These are phyloP conservation scores for Candoia aspera DNA, from an alignment of 2,113 vertebrate genomes.

Conservation along the genomic window DNA sequence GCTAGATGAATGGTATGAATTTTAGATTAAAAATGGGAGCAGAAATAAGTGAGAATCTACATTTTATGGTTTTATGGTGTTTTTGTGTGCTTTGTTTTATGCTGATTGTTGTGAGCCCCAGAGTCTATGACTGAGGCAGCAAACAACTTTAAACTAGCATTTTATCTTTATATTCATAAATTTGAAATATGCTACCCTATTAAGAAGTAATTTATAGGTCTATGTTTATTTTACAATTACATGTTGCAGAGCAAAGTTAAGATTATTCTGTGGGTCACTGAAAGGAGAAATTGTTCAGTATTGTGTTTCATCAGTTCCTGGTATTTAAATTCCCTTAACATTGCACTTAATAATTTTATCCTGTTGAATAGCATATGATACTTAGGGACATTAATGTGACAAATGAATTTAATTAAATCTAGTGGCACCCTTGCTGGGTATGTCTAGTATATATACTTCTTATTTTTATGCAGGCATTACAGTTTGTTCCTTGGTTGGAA, in stretches of 20 bases:
- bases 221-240: not conserved
- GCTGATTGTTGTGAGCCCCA: not conserved
- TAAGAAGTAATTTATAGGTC: not conserved
- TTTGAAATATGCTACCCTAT: not conserved
- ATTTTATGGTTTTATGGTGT: not conserved
- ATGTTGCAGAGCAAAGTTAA: not conserved
- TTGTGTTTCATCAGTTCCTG: not conserved
- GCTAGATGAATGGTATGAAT: not conserved
- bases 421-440: not conserved
- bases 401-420: constrained; percentile 27
- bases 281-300: not conserved
- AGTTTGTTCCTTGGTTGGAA: not conserved
- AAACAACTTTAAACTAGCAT: not conserved
- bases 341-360: not conserved
- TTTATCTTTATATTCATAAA: not conserved
- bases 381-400: not conserved
- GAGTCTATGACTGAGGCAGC: not conserved
- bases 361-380: not conserved
- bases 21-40: not conserved
- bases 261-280: not conserved
- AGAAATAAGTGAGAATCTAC: not conserved
- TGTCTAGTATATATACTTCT: not conserved
- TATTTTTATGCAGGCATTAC: not conserved
- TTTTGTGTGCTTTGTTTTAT: not conserved
- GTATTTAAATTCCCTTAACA: not conserved